These are phyloP conservation scores for Aselliscus stoliczkanus DNA, from an alignment of 2,797 vertebrate genomes.

Conservation along the genomic window DNA sequence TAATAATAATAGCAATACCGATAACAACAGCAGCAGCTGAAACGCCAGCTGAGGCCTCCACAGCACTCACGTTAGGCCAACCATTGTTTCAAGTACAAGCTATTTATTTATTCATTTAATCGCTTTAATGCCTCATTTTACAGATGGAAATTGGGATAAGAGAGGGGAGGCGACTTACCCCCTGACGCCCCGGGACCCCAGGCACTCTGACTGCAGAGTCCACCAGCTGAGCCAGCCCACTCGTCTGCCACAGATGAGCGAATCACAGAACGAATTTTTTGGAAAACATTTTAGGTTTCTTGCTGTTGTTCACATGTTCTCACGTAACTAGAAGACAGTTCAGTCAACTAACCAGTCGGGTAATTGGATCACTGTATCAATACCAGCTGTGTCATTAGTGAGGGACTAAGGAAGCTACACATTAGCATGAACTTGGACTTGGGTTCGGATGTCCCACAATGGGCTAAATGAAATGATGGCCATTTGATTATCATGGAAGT, in stretches of 20 bases:
- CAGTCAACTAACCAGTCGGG: not conserved
- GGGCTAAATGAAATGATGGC: not conserved
- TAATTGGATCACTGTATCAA: not conserved
- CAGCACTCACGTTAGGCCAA: rapidly evolving
- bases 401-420: not conserved
- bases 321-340: not conserved
- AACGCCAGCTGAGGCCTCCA: rapidly evolving
- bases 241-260: rapidly evolving
- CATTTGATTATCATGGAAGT: not conserved
- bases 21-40: too few species aligned
- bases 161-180: too few species aligned
- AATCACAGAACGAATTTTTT: not conserved
- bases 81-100: rapidly evolving
- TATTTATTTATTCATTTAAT: too few species aligned
- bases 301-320: not conserved
- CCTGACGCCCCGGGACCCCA: not conserved
- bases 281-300: not conserved
- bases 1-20: too few species aligned
- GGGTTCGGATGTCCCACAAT: rapidly evolving
- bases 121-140: not conserved
- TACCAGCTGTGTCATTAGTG: rapidly evolving
- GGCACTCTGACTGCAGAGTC: not conserved
- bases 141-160: not conserved
- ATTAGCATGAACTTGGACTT: too few species aligned
- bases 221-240: not conserved